Evolutionary conservation across 2,797 vertebrate species (phyloP).

Genomic region (Takifugu rubripes): DNA sequence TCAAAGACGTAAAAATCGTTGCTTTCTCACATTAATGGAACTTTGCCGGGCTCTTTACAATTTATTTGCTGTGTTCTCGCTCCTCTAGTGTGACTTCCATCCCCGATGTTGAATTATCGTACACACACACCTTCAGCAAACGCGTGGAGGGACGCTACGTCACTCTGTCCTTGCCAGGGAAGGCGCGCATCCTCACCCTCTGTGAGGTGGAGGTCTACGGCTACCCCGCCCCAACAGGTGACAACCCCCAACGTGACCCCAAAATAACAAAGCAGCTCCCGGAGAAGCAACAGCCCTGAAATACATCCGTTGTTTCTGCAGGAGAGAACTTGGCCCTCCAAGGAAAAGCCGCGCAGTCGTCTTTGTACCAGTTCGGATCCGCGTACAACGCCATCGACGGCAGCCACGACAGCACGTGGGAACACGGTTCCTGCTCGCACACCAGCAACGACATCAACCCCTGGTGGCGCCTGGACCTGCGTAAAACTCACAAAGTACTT

Average conservation of each 20-base stretch:
- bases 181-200: not conserved
- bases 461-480: slow-evolving; percentile 69
- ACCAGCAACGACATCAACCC: slow-evolving; percentile 5
- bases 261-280: not conserved
- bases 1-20: too few relatives aligned
- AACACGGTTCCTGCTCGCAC: slow-evolving; percentile 27
- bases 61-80: not conserved
- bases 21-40: too few relatives aligned
- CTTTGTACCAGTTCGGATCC: rapidly evolving
- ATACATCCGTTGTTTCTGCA: not conserved
- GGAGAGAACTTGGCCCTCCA: slow-evolving; percentile 33
- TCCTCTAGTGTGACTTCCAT: not conserved
- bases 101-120: rapidly evolving
- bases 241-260: not conserved
- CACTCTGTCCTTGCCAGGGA: slow-evolving; percentile 14
- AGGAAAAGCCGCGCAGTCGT: slow-evolving; percentile 38
- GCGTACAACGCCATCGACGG: slow-evolving; percentile 49
- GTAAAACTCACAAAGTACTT: slow-evolving; percentile 46
- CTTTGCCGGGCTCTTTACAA: too few relatives aligned
- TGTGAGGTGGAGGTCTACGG: slow-evolving; percentile 52
- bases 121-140: not conserved
- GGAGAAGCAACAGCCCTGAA: not conserved
- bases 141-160: slow-evolving; percentile 33
- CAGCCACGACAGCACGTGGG: slow-evolving; percentile 16
- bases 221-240: slow-evolving; percentile 35